Conservation (phyloP, 2,888 invertebrate species). For the Agrochola macilenta region DNA sequence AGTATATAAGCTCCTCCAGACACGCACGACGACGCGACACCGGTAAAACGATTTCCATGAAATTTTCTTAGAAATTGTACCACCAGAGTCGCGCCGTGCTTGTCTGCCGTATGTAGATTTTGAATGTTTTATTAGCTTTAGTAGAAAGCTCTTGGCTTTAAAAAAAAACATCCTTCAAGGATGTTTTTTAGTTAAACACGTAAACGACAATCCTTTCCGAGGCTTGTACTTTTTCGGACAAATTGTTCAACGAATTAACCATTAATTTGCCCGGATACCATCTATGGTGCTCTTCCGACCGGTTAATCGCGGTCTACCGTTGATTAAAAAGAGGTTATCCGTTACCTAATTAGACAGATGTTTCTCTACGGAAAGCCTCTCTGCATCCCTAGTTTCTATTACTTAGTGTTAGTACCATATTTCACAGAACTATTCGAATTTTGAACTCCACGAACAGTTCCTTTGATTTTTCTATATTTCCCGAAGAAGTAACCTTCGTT, state of each 20-base stretch:
- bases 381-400: conserved; percentile 25
- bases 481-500: not conserved
- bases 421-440: not conserved
- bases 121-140: not conserved
- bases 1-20: too few species aligned
- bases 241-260: not conserved
- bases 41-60: too few species aligned
- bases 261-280: not conserved
- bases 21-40: too few species aligned
- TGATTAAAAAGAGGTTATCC: conserved; percentile 12
- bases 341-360: not conserved
- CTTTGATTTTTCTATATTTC: not conserved
- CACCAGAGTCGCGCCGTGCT: too few species aligned
- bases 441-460: not conserved
- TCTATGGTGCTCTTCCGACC: not conserved
- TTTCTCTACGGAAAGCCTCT: conserved; percentile 1
- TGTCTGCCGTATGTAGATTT: not conserved
- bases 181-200: conserved; percentile 28
- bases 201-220: not conserved
- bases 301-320: conserved; percentile 1
- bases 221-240: not conserved
- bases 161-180: conserved; percentile 21
- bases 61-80: too few species aligned
- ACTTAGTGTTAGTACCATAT: not conserved
- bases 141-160: not conserved